These are phyloP conservation scores for Anser brachyrhynchus DNA, from an alignment of 2,113 vertebrate species.

Conservation along the genomic window DNA sequence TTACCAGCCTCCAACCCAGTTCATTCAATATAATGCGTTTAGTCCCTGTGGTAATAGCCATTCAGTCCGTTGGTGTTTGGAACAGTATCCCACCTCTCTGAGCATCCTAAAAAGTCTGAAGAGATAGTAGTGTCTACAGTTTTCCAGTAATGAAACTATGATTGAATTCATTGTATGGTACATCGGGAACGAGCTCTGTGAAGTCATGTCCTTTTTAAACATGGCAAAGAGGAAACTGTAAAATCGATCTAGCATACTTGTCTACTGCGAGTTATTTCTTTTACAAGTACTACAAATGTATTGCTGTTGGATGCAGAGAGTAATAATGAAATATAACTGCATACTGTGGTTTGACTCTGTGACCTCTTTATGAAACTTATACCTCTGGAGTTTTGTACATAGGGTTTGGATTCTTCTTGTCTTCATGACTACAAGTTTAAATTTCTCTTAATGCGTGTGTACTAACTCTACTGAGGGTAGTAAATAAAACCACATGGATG, in stretches of 20 bases:
- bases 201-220: not conserved
- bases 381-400: not conserved
- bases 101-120: not conserved
- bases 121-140: not conserved
- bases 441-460: not conserved
- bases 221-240: not conserved
- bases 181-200: not conserved
- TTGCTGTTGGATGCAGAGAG: conserved; percentile 4
- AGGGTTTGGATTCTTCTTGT: conserved; percentile 10
- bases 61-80: not conserved
- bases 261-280: not conserved
- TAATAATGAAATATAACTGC: not conserved
- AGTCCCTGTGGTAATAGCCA: not conserved
- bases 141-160: not conserved
- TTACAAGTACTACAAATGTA: not conserved
- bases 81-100: not conserved
- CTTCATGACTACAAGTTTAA: conserved; percentile 12
- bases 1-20: not conserved
- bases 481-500: conserved; percentile 19
- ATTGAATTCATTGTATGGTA: not conserved
- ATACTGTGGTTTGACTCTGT: conserved; percentile 3
- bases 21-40: not conserved
- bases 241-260: not conserved
- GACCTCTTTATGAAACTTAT: conserved; percentile 34
- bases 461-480: not conserved